A percentile compares a stretch with the other conserved stretches of the same genome.
phyloP scores from a whole-genome alignment of 1,140 invertebrate genomes.

The Drosophila parvula region DNA sequence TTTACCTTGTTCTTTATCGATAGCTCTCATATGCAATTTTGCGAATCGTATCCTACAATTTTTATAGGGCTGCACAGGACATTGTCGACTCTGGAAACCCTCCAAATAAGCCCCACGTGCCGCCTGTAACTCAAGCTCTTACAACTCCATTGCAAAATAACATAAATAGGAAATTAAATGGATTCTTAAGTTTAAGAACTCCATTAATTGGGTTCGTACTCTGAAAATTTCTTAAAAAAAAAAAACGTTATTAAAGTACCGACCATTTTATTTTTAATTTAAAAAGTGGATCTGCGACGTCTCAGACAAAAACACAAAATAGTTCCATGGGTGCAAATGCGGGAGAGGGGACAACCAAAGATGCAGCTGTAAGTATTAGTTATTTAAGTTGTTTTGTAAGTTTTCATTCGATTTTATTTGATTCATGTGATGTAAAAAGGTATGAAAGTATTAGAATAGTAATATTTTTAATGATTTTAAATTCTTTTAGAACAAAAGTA shows the following conservation, averaged over 20 bases:
- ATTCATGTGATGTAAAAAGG: background rate
- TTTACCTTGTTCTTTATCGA: no score
- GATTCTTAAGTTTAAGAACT: slow-evolving; percentile 91
- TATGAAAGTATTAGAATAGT: no score
- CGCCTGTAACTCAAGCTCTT: slow-evolving; percentile 57
- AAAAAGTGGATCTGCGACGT: slow-evolving; percentile 82
- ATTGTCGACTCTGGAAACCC: slow-evolving; percentile 63
- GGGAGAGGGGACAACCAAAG: slow-evolving; percentile 63
- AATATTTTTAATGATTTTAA: background rate
- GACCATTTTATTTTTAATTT: background rate
- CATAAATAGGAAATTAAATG: slow-evolving; percentile 86
- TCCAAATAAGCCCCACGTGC: slow-evolving; percentile 60
- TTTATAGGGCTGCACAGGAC: slow-evolving; percentile 69
- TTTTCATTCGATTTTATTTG: background rate
- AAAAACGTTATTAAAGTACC: background rate
- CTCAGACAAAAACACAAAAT: slow-evolving; percentile 88
- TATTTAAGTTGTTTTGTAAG: no score
- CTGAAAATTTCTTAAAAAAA: background rate
- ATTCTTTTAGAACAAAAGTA: slow-evolving; percentile 91
- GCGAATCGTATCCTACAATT: background rate
- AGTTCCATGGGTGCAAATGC: slow-evolving; percentile 81
- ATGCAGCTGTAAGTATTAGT: slow-evolving; percentile 62
- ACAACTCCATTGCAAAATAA: slow-evolving; percentile 78
- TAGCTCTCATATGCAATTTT: background rate
- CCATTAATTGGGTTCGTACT: slow-evolving; percentile 89